These are phyloP conservation scores for Harlomillsia oculata DNA, from an alignment of 1,140 invertebrate species.

Conservation along the genomic window DNA sequence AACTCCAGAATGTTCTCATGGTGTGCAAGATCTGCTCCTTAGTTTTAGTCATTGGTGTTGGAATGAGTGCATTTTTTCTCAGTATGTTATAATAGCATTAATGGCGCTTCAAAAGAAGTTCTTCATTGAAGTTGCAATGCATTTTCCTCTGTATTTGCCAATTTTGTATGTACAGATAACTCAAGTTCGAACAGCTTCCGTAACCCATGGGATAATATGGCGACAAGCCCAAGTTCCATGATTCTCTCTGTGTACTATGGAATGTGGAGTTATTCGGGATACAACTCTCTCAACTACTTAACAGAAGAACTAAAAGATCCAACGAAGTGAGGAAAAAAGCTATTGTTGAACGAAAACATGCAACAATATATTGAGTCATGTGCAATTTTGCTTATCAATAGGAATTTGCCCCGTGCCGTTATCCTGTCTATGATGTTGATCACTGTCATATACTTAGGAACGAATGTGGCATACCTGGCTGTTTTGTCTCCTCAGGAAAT, in stretches of 20 bases:
- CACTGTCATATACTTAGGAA: slow-evolving; percentile 77
- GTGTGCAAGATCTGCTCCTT: slow-evolving; percentile 46
- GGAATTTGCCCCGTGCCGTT: slow-evolving; percentile 79
- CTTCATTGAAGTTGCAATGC: too few relatives aligned
- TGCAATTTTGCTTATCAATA: slow-evolving; percentile 38
- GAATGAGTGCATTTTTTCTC: slow-evolving; percentile 60
- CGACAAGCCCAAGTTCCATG: too few relatives aligned
- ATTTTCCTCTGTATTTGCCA: too few relatives aligned
- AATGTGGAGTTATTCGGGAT: slow-evolving; percentile 88
- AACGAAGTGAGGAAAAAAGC: slow-evolving; percentile 52
- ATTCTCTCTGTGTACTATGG: too few relatives aligned
- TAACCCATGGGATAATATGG: too few relatives aligned
- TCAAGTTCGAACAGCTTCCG: too few relatives aligned
- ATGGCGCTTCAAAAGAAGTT: too few relatives aligned
- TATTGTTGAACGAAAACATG: background rate
- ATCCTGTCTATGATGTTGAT: slow-evolving; percentile 83
- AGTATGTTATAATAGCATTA: too few relatives aligned
- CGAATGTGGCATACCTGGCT: slow-evolving; percentile 83
- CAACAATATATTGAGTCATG: slow-evolving; percentile 13
- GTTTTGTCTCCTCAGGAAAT: slow-evolving; percentile 71
- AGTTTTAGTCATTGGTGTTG: slow-evolving; percentile 50
- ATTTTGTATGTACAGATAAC: too few relatives aligned
- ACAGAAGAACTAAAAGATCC: slow-evolving; percentile 88
- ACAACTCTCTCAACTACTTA: slow-evolving; percentile 78
- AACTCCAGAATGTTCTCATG: slow-evolving; percentile 67